Evolutionary conservation across 2,888 invertebrate genomes (phyloP), one percentile per base, ranked within the genome.

Genomic region (Tenthredo mesomela): DNA sequence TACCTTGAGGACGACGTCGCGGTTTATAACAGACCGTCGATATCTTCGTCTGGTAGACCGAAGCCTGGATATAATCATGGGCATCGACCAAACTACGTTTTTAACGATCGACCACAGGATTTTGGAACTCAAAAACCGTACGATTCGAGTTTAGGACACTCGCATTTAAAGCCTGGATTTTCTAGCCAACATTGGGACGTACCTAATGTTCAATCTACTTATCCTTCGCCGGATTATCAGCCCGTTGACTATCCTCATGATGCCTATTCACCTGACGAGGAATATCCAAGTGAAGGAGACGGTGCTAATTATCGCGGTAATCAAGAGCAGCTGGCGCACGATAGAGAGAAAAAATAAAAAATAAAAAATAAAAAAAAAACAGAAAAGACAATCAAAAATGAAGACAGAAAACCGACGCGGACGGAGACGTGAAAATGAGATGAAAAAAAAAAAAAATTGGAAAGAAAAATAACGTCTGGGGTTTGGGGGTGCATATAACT

Each of bases 11-110:
- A 94, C 67, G 95, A 94, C 86, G 93, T 93, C 75, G 90, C 89
- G 85, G 91, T 93, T 86, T 92, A 92, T 88, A 89, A 93, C 86
- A 92, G 87, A 89, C 54, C 89, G 15, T 73, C 86, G 71, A 87
- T 91, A 21, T 82, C 88, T n/a, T 85, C 87, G n/a, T 88, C 90
- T 75, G 89, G 91, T 83, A 88, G 93, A 85, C 93, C 94, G 37
- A 94, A 96, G 89, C 93, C 95, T 21, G 96, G 96, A 33, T 94
- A 94, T 0, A 94, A 65, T 29, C 77, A 40, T 25, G 86, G 85
- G 85, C 89, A 90, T 65, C 88, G 88, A 82, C 87, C 89, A 80
- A 58, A 87, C 84, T 87, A 86, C 78, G 84, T 86, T 58, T 87
- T 86, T 75, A 80, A 85, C 77, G 78, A 82, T 67, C 86, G 86